Base-by-base conservation (phyloP, 2,113 vertebrate species). In the Daubentonia madagascariensis region DNA sequence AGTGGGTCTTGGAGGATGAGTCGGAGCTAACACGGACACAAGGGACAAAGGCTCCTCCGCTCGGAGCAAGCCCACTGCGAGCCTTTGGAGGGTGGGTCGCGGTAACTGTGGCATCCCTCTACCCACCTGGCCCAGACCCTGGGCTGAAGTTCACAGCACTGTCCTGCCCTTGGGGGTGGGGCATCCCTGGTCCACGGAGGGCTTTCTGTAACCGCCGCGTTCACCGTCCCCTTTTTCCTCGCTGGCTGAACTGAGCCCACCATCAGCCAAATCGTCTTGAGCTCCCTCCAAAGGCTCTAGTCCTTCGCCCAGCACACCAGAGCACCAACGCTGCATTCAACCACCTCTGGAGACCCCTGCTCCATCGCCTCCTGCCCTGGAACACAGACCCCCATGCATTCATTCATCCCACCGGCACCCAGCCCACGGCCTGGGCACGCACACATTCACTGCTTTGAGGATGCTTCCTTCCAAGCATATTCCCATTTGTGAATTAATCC, bases 391-490 rank as follows among this genome's bases (percentile, higher is more conserved):
- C 22, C 40, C 22, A 0, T 0, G 9, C 65, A 7, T 3, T 11
- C 78, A 35, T 8, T 40, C 37, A 16, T 7, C 3, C 8, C 17
- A 43, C 7, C 17, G 1, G 6, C 10, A 8, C 7, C 0, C 32
- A 8, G 0, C 8, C 2, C 23, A 9, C 5, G 14, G 0, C 28
- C 61, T 5, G 0, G 1, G 52, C 13, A 45, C 9, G 7, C 12
- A 10, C 0, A 6, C 10, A 3, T 2, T 25, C 73, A 0, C 32
- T 28, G 16, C n/a, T 7, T 16, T 2, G 0, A 20, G 4, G 52
- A 73, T 0, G 9, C 84, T 9, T 17, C 67, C 61, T 30, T 43
- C 14, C 0, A 0, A 16, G 17, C 7, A 6, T 1, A 0, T 5
- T 32, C 43, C 37, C 81, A 16, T 10, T 6, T 5, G 22, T 8